Conservation (phyloP, 1,140 invertebrate species). For the Lepidurus couesii region DNA sequence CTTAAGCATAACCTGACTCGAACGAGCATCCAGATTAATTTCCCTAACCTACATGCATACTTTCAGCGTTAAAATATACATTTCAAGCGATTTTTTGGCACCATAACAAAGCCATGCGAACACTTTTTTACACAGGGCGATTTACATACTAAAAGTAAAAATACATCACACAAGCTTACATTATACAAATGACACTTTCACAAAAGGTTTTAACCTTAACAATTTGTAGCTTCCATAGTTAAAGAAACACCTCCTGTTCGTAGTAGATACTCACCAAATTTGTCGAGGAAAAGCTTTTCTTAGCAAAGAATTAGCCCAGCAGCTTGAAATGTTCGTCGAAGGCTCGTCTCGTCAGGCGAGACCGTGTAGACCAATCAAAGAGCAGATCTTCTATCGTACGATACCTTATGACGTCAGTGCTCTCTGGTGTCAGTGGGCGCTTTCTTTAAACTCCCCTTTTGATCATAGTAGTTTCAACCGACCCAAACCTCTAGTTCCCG, state of each 20-base stretch:
- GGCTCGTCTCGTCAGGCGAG: conserved; percentile 7
- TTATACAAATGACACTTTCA: neutral
- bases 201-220: neutral
- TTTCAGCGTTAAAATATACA: neutral
- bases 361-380: neutral
- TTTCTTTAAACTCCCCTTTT: neutral
- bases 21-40: no score
- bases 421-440: conserved; percentile 7
- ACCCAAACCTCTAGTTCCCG: neutral
- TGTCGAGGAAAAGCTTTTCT: conserved; percentile 7
- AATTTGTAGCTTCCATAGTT: neutral
- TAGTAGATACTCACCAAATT: conserved; percentile 14
- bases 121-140: neutral
- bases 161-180: neutral
- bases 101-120: neutral
- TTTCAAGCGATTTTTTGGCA: neutral
- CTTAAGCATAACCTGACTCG: no score
- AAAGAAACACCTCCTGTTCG: neutral
- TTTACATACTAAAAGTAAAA: no score
- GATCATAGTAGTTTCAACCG: neutral
- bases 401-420: conserved; percentile 10
- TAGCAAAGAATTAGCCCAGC: neutral
- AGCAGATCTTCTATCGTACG: neutral
- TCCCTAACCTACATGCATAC: neutral
- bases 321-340: conserved; percentile 13